Percentiles rank a stretch among this genome's conserved stretches.
phyloP scores from a whole-genome alignment of 2,888 invertebrate genomes.

The Bedellia somnulentella region DNA sequence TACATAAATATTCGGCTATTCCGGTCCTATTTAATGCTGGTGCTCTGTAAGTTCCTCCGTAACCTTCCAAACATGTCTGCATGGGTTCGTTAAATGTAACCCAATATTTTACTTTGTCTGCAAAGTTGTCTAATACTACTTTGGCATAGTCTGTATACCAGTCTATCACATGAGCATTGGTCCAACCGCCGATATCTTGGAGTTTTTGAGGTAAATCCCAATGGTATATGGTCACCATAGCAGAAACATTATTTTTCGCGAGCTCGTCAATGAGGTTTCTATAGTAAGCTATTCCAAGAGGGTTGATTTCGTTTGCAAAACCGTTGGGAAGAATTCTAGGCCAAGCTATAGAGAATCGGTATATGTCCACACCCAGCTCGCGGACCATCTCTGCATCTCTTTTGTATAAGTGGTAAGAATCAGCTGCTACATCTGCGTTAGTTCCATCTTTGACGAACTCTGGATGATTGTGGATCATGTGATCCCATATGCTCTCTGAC shows the following conservation, averaged over 20 bases:
- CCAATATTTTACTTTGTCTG: slow-evolving; percentile 69
- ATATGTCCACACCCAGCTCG: slow-evolving; percentile 66
- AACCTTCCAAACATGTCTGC: slow-evolving; percentile 56
- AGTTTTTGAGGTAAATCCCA: slow-evolving; percentile 70
- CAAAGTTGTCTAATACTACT: slow-evolving; percentile 63
- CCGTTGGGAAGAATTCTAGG: slow-evolving; percentile 73
- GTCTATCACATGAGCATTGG: slow-evolving; percentile 66
- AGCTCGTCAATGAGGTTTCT: slow-evolving; percentile 74
- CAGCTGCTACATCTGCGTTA: slow-evolving; percentile 68
- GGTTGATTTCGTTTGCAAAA: slow-evolving; percentile 65
- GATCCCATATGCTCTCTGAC: slow-evolving; percentile 66
- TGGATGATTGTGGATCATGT: slow-evolving; percentile 46
- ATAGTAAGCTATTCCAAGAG: slow-evolving; percentile 75
- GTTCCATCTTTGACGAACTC: slow-evolving; percentile 55
- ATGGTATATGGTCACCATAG: slow-evolving; percentile 72
- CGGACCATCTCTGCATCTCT: slow-evolving; percentile 65
- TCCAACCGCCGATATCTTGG: slow-evolving; percentile 70
- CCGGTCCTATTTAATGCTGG: slow-evolving; percentile 63
- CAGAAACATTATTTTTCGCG: slow-evolving; percentile 65
- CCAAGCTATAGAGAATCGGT: slow-evolving; percentile 78
- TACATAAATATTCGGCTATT: slow-evolving; percentile 67
- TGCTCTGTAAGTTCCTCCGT: slow-evolving; percentile 63
- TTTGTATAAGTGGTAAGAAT: slow-evolving; percentile 68
- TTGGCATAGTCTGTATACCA: slow-evolving; percentile 67
- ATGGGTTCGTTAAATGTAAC: slow-evolving; percentile 78